Evolutionary conservation across 2,888 invertebrate genomes (phyloP).

Genomic region (Dolichomitus sp.): DNA sequence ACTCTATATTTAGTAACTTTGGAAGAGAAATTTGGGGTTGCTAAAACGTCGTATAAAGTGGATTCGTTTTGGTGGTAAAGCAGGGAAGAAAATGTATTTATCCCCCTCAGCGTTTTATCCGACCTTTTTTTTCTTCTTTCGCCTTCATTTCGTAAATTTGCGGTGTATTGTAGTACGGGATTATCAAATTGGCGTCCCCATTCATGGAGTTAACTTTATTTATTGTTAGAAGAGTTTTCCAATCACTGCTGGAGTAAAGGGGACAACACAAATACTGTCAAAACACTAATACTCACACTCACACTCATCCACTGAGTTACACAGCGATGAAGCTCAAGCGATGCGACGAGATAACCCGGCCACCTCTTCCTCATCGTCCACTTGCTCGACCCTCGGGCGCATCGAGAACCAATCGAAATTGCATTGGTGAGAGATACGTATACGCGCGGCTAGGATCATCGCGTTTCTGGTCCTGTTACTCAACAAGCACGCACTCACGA

Average conservation of each 20-base stretch:
- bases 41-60: constrained; percentile 56
- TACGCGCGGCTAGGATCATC: constrained; percentile 28
- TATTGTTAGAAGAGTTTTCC: constrained; percentile 17
- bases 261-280: too few species aligned
- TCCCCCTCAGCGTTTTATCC: not conserved
- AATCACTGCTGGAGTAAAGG: not conserved
- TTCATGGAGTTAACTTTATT: constrained; percentile 54
- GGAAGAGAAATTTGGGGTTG: constrained; percentile 45
- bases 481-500: constrained; percentile 51
- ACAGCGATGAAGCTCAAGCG: constrained; percentile 36
- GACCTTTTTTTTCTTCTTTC: not conserved
- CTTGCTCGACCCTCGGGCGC: constrained; percentile 19
- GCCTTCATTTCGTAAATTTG: constrained; percentile 11
- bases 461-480: constrained; percentile 43
- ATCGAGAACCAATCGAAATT: constrained; percentile 55
- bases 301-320: not conserved
- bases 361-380: constrained; percentile 19
- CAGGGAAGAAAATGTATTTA: constrained; percentile 13
- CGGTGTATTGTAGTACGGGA: not conserved
- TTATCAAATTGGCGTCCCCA: constrained; percentile 53
- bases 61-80: constrained; percentile 49
- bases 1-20: constrained; percentile 42
- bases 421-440: constrained; percentile 46
- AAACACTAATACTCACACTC: not conserved
- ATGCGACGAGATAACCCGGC: constrained; percentile 26